Percentiles rank a stretch among this genome's conserved stretches.
Conservation (phyloP, 1,140 invertebrate genomes). For the Solenopsis fugax region DNA sequence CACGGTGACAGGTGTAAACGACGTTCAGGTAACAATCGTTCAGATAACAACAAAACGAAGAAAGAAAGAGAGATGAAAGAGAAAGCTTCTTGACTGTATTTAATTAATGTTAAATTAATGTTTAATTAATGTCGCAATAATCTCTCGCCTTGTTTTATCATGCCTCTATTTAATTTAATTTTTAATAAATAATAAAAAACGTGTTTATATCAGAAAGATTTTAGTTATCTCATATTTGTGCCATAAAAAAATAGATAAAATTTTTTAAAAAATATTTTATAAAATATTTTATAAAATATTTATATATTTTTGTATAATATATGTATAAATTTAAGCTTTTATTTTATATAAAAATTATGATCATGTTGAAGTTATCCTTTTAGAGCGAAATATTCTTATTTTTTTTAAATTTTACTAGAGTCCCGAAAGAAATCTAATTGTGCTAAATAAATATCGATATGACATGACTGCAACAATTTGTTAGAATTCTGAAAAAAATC, state of each 20-base stretch:
- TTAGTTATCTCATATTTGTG: not conserved
- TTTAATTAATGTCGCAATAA: not conserved
- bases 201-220: not conserved
- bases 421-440: not conserved
- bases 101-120: not conserved
- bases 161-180: not conserved
- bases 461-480: not conserved
- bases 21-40: slow-evolving; percentile 50
- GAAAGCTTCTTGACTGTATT: not conserved
- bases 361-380: not conserved
- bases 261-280: slow-evolving; percentile 12
- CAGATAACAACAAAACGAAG: not conserved
- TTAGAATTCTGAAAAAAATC: not conserved
- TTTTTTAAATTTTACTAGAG: not conserved
- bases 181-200: not conserved
- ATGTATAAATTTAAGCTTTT: not conserved
- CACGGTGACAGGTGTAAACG: slow-evolving; percentile 62
- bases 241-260: slow-evolving; percentile 2
- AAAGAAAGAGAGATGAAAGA: not conserved
- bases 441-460: not conserved
- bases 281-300: no score
- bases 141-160: not conserved
- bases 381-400: no score
- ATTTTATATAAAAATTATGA: slow-evolving; percentile 22
- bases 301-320: not conserved